Percentiles rank a stretch among this genome's conserved stretches.
These are phyloP conservation scores for Thryonomys swinderianus DNA, from an alignment of 2,113 vertebrate species.

Conservation along the genomic window DNA sequence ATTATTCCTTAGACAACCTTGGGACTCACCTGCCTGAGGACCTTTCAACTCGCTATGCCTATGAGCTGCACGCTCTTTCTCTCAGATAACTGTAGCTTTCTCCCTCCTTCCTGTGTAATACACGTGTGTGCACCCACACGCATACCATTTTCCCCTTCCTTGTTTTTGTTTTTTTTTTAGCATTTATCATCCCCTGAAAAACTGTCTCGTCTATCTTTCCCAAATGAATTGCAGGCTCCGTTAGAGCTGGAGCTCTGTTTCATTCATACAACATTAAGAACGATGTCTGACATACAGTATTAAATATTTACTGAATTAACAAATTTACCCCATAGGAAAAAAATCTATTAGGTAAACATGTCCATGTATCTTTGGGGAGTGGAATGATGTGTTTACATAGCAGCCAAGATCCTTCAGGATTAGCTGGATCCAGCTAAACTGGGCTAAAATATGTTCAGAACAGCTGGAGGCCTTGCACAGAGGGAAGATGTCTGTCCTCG, in stretches of 20 bases:
- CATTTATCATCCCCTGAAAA: background rate
- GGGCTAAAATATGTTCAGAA: background rate
- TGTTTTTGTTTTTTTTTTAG: background rate
- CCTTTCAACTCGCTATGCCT: background rate
- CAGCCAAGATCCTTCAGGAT: background rate
- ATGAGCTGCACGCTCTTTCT: background rate
- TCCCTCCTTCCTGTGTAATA: background rate
- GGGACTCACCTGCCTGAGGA: background rate
- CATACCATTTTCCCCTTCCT: background rate
- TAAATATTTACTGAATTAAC: background rate
- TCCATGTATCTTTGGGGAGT: background rate
- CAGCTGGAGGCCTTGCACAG: background rate
- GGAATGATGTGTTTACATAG: background rate
- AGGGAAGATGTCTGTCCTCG: background rate
- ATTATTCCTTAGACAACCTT: background rate
- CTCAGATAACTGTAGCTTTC: background rate
- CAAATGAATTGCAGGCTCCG: background rate
- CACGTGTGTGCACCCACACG: background rate
- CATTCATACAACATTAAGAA: constrained; percentile 10
- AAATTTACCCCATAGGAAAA: background rate
- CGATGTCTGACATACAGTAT: background rate
- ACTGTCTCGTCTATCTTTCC: background rate
- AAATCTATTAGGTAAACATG: background rate
- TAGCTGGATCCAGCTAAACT: background rate
- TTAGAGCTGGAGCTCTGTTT: constrained; percentile 7